A percentile compares a stretch with the other conserved stretches of the same genome.
These are phyloP conservation scores for Tenthredo livida DNA, from an alignment of 2,888 invertebrate species.

Conservation along the genomic window DNA sequence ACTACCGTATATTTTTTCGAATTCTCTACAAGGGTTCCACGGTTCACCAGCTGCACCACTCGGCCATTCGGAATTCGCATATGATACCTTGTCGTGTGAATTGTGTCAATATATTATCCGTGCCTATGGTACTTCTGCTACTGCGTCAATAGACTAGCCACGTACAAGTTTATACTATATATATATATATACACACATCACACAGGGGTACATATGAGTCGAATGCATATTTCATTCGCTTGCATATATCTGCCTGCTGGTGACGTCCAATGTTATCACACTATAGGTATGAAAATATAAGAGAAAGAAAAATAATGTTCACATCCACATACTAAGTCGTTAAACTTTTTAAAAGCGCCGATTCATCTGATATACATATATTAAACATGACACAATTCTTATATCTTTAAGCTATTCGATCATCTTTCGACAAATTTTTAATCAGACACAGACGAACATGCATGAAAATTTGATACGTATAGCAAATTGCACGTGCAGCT, in stretches of 20 bases:
- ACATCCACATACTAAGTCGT: background rate
- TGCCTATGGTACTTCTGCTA: conserved; percentile 14
- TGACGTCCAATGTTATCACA: conserved; percentile 27
- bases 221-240: conserved; percentile 33
- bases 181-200: background rate
- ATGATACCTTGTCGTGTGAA: background rate
- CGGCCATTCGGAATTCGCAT: background rate
- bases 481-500: background rate
- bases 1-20: background rate
- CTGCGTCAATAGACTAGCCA: conserved; percentile 23
- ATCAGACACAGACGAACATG: background rate
- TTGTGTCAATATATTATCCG: conserved; percentile 17
- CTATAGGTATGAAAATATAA: background rate
- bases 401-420: background rate
- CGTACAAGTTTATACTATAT: background rate
- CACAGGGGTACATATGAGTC: background rate
- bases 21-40: background rate
- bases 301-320: background rate
- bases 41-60: background rate
- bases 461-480: background rate
- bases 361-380: background rate
- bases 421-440: background rate
- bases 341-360: background rate
- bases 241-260: conserved; percentile 12
- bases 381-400: background rate